Evolutionary conservation across 1,140 invertebrate genomes (phyloP).

Genomic region (Acromyrmex heyeri): DNA sequence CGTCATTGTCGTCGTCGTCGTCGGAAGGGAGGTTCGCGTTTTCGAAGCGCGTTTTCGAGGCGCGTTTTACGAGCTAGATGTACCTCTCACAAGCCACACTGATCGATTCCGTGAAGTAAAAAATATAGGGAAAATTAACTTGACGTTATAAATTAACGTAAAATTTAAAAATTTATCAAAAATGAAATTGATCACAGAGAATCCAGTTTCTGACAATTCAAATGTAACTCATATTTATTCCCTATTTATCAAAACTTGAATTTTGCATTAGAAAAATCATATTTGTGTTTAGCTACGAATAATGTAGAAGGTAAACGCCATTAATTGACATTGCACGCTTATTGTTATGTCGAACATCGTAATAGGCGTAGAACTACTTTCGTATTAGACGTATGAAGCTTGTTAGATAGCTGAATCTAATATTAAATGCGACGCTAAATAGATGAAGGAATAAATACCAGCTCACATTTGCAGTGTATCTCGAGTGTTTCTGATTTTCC

Average conservation of each 20-base stretch:
- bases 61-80: not conserved
- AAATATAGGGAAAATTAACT: not conserved
- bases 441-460: not conserved
- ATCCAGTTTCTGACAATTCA: not conserved
- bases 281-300: not conserved
- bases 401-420: not conserved
- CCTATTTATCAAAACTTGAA: not conserved
- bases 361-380: not conserved
- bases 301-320: not conserved
- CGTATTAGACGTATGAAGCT: not conserved
- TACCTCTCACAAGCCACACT: not conserved
- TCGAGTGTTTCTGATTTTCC: not conserved
- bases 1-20: conserved; percentile 18
- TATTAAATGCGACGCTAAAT: not conserved
- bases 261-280: not conserved
- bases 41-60: not conserved
- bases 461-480: not conserved
- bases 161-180: not conserved
- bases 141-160: not conserved
- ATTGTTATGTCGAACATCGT: not conserved
- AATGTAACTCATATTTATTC: not conserved
- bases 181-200: not conserved
- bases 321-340: not conserved
- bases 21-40: not conserved
- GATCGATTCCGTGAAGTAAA: not conserved